Conservation (phyloP, 2,797 vertebrate species). For the Danio albolineatus region DNA sequence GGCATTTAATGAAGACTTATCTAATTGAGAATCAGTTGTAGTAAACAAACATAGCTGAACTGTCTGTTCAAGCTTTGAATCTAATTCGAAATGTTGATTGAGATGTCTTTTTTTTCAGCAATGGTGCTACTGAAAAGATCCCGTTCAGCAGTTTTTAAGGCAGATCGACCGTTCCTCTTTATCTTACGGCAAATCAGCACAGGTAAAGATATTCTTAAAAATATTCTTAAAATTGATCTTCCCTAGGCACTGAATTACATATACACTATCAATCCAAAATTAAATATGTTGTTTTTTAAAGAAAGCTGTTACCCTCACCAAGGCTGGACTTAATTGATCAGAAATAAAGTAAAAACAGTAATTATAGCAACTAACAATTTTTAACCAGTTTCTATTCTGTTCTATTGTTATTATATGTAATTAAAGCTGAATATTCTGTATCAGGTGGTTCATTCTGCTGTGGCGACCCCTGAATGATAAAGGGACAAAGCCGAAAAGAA, state of each 20-base stretch:
- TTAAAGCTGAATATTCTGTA: too few species aligned
- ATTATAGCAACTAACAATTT: neutral
- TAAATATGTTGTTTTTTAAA: too few species aligned
- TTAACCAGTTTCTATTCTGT: neutral
- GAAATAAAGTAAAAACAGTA: neutral
- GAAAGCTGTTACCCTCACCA: too few species aligned
- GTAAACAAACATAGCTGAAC: neutral
- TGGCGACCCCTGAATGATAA: too few species aligned
- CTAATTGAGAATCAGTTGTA: neutral
- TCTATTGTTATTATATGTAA: neutral
- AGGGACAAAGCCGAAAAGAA: too few species aligned
- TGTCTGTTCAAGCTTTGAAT: conserved; percentile 5
- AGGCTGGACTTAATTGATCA: neutral
- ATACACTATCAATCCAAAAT: too few species aligned
- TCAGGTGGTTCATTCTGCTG: too few species aligned
- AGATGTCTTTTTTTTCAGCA: conserved; percentile 69
- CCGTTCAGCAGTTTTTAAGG: conserved; percentile 88
- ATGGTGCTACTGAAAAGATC: conserved; percentile 91
- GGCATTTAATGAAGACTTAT: neutral
- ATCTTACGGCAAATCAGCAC: conserved; percentile 84
- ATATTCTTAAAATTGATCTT: neutral
- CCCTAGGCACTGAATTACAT: neutral
- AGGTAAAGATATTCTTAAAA: conserved; percentile 82
- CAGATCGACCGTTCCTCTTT: conserved; percentile 88
- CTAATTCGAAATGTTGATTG: neutral